Base-by-base conservation (phyloP, 2,888 invertebrate species). In the Hanleya hanleyi region DNA sequence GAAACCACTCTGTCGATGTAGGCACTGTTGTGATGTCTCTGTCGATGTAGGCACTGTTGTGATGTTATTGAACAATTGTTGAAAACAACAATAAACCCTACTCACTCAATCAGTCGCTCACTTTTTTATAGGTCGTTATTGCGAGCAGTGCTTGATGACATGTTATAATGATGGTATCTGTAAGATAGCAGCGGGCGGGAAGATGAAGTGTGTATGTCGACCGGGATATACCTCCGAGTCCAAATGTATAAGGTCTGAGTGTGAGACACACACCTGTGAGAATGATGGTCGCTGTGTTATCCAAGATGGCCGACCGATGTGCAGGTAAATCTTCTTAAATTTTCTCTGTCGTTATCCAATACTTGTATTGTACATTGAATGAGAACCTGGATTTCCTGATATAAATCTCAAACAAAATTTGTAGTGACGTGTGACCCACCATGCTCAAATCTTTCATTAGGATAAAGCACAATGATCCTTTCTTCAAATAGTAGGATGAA, bases 141-240 rank as follows among this genome's bases (percentile, higher is more conserved):
- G 84, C 77, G 80, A 82, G 47, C 78, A 79, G 37, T 84, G 84
- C 67, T 70, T 76, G 57, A 71, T 74, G 4, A 18, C 62, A 32
- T 85, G 85, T 68, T 70, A 74, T 64, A 82, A 84, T 69, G 77
- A 74, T 7, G 85, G 85, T 26, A 75, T 68, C 1, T 84, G 84
- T 68, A 74, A 36, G 1, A 72, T 70, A 41, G 50, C 66, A 1
- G 1, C 7, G 2, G 71, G 71, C 3, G 50, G 73, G 3, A 61
- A 71, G 36, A 72, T 80, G 7, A 47, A 5, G 26, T 84, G 83
- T 71, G 29, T 67, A n/a, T 85, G 84, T 70, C 73, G 38, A 1
- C 73, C 71, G 4, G 77, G 77, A 47, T 79, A 69, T 26, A 73
- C 79, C 61, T 72, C 57, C 32, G 26, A 29, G 26, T 57, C 22